phyloP scores from a whole-genome alignment of 2,888 invertebrate species.

The Penaeus monodon region DNA sequence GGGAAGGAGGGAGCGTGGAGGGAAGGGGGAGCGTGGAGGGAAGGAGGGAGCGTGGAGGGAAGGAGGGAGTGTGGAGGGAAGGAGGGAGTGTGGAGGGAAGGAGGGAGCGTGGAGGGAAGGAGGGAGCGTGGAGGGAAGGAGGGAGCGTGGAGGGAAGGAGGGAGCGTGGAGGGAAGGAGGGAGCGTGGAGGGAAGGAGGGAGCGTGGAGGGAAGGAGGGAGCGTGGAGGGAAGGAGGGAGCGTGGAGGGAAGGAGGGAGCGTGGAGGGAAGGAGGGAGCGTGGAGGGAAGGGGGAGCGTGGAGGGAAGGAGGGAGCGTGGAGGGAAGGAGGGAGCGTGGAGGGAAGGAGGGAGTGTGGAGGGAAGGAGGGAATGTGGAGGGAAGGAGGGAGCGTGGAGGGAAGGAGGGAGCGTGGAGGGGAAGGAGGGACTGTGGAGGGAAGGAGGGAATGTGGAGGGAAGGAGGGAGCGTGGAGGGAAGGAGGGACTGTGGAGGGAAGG shows the following conservation, averaged over 20 bases:
- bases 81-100: too few species aligned
- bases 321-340: background rate
- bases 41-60: background rate
- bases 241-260: background rate
- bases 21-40: background rate
- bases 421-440: background rate
- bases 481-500: background rate
- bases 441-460: background rate
- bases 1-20: too few species aligned
- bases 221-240: conserved; percentile 27
- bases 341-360: background rate
- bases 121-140: conserved; percentile 1
- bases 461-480: background rate
- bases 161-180: background rate
- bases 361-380: too few species aligned
- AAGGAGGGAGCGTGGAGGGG: background rate
- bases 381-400: too few species aligned
- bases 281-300: background rate
- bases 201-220: background rate
- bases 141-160: background rate
- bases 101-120: conserved; percentile 17
- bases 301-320: background rate
- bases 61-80: background rate
- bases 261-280: background rate
- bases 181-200: background rate